phyloP scores from a whole-genome alignment of 64 coral and sea anemone species.

The Pocillopora verrucosa region DNA sequence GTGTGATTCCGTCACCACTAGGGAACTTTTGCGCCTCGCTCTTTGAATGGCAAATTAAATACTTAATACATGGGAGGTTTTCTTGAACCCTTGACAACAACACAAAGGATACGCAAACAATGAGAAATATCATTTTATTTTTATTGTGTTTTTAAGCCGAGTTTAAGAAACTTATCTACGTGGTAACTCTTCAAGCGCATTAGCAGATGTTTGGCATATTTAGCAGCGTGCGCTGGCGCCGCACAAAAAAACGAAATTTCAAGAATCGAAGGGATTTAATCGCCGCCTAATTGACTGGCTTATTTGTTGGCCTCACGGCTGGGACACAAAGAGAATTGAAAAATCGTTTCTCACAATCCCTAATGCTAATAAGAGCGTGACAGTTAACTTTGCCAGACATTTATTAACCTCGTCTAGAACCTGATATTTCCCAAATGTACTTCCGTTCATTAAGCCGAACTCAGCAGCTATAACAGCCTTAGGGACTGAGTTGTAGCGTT shows the following conservation, averaged over 20 bases:
- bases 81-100: not conserved
- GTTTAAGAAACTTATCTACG: constrained; percentile 9
- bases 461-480: not conserved
- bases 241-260: constrained; percentile 21
- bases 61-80: constrained; percentile 5
- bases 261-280: constrained; percentile 32
- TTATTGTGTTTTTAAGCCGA: constrained; percentile 36
- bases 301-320: constrained; percentile 10
- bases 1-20: constrained; percentile 28
- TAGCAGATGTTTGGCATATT: constrained; percentile 32
- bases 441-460: constrained; percentile 34
- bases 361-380: constrained; percentile 48
- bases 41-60: constrained; percentile 11
- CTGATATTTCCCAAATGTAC: constrained; percentile 11
- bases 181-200: constrained; percentile 27
- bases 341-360: not conserved
- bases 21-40: not conserved
- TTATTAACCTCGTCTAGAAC: constrained; percentile 3
- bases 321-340: constrained; percentile 13
- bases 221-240: constrained; percentile 20
- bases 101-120: constrained; percentile 15
- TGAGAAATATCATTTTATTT: constrained; percentile 45
- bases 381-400: constrained; percentile 43
- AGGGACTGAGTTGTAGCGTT: not conserved
- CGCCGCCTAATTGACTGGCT: constrained; percentile 44